Evolutionary conservation across 2,888 invertebrate species (phyloP).

Genomic region (Machimus rusticus): DNA sequence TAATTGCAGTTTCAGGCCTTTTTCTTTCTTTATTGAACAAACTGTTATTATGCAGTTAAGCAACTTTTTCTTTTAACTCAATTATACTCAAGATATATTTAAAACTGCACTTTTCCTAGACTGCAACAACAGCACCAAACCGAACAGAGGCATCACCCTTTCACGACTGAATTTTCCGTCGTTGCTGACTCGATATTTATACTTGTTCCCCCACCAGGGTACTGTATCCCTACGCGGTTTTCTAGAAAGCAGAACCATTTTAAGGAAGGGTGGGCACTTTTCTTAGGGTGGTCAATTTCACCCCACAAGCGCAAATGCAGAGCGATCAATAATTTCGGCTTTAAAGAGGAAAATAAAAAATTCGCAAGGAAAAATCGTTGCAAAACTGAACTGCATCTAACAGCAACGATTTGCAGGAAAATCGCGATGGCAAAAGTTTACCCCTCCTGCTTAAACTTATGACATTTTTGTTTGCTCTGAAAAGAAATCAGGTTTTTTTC

Average conservation of each 20-base stretch:
- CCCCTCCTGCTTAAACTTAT: neutral
- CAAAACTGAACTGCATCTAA: neutral
- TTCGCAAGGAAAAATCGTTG: neutral
- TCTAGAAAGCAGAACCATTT: neutral
- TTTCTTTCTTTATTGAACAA: neutral
- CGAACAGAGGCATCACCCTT: neutral
- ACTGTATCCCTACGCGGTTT: slow-evolving; percentile 5
- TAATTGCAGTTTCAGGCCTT: neutral
- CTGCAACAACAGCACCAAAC: neutral
- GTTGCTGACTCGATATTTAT: neutral
- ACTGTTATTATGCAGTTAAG: neutral
- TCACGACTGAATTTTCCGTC: neutral
- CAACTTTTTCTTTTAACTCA: neutral
- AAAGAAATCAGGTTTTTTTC: neutral
- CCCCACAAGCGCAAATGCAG: neutral
- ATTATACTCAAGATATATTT: neutral
- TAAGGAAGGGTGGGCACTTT: neutral
- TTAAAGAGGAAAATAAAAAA: neutral
- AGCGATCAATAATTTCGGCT: neutral
- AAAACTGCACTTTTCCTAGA: neutral
- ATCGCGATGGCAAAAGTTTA: neutral
- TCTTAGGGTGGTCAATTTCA: neutral
- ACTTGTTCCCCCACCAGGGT: neutral
- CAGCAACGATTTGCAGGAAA: neutral
- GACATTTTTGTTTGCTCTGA: neutral